Base-by-base conservation (phyloP, 2,797 vertebrate genomes). In the Garrulus glandarius region DNA sequence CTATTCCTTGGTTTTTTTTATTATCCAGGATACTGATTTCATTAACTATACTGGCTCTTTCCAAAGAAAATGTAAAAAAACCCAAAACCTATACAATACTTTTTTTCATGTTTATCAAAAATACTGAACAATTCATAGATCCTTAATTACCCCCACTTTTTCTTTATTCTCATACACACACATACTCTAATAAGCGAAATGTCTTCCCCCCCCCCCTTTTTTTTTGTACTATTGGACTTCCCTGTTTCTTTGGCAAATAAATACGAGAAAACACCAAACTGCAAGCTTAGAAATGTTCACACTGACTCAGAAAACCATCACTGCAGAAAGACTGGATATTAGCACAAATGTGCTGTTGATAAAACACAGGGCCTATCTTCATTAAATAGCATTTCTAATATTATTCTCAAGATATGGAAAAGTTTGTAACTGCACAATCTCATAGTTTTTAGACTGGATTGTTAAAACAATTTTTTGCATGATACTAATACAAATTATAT, bases 401-500 rank as follows among this genome's bases (percentile, higher is more conserved):
- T 21, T 46, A 22, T 56, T 87, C 56, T 68, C 50, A 85, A 41
- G 9, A 55, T 9, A 74, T 39, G 8, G 24, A 55, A 61, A 68
- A 50, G 20, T 47, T 67, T 29, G 23, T 41, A 83, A 32, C 20
- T 47, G 11, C 32, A 37, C 17, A 67, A 17, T 46, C 49, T 34
- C 41, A 52, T 1, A 46, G 8, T 21, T 75, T 50, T 52, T 50
- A 79, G 8, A 70, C 3, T 15, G 56, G 14, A 84, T 26, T 65
- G 43, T 8, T n/a, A 41, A 0, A 1, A 13, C 12, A 1, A 1
- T 8, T 76, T 92, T 84, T 61, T 11, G 5, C 26, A 46, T 8
- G 5, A 22, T 10, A 29, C 12, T 26, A 50, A 17, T 22, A 17
- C 23, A 75, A 84, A 76, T 56, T 26, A 29, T 17, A 55, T 55